These are phyloP conservation scores for Epinotia nisella DNA, from an alignment of 2,888 invertebrate genomes.

Conservation along the genomic window DNA sequence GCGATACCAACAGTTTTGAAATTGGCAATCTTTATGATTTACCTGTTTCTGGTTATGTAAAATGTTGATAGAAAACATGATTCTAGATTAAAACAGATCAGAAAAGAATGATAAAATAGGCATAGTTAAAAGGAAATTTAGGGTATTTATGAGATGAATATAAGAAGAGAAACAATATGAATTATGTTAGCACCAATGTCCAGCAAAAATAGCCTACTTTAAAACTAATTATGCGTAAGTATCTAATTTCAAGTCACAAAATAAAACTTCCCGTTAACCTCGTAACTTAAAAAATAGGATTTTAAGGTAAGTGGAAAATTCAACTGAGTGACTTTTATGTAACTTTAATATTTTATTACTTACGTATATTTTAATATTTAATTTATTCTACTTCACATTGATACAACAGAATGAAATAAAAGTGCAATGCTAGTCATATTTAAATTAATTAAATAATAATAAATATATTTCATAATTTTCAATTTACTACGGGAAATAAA, in stretches of 20 bases:
- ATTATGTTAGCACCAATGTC: conserved; percentile 66
- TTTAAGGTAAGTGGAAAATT: not conserved
- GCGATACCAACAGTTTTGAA: too few relatives aligned
- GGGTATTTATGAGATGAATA: not conserved
- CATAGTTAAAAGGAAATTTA: not conserved
- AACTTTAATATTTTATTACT: not conserved
- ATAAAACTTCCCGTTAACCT: not conserved
- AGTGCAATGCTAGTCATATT: not conserved
- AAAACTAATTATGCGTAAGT: conserved; percentile 9
- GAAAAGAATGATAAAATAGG: not conserved
- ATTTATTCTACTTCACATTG: conserved; percentile 9
- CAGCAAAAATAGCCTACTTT: conserved; percentile 54
- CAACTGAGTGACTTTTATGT: not conserved
- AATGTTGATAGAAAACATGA: not conserved
- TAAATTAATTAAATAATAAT: not conserved
- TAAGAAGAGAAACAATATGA: not conserved
- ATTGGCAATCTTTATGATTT: not conserved
- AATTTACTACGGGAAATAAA: conserved; percentile 4
- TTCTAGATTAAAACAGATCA: not conserved
- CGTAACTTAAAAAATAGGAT: not conserved
- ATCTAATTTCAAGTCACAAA: conserved; percentile 15
- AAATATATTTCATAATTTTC: not conserved
- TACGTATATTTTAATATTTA: conserved; percentile 2
- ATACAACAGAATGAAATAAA: not conserved
- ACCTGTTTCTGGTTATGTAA: not conserved